A percentile compares a stretch with the other conserved stretches of the same genome.
These are phyloP conservation scores for Galerucella nymphaeae DNA, from an alignment of 2,888 invertebrate genomes.

Conservation along the genomic window DNA sequence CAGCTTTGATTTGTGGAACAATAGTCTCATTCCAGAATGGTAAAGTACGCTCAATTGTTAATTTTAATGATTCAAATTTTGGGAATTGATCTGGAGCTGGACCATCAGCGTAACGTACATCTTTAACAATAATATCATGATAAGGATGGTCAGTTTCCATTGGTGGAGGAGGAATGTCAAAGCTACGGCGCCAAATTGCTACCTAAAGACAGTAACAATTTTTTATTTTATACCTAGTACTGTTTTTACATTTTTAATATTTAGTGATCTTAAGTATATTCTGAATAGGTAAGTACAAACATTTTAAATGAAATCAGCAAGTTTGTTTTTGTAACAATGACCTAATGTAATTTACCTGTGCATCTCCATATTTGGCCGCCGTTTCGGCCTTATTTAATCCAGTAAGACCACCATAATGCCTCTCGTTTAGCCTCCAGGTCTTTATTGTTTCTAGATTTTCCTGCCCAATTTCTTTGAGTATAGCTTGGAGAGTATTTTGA, in stretches of 20 bases:
- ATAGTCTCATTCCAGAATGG: conserved; percentile 92
- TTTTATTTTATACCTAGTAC: background rate
- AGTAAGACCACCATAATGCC: conserved; percentile 76
- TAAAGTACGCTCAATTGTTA: conserved; percentile 85
- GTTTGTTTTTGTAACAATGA: background rate
- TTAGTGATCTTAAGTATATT: no score
- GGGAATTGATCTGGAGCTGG: conserved; percentile 84
- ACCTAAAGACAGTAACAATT: conserved; percentile 13
- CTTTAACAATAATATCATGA: conserved; percentile 81
- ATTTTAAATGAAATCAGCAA: no score
- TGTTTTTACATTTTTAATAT: no score
- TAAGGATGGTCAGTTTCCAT: conserved; percentile 85
- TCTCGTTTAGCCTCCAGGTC: conserved; percentile 74
- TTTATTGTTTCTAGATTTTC: conserved; percentile 68
- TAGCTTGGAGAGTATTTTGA: conserved; percentile 69
- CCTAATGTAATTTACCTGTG: conserved; percentile 67
- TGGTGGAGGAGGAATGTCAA: conserved; percentile 85
- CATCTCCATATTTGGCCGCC: conserved; percentile 75
- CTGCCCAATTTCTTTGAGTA: conserved; percentile 71
- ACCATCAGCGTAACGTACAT: conserved; percentile 76
- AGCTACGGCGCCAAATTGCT: conserved; percentile 89
- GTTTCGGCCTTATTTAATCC: conserved; percentile 76
- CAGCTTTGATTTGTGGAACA: conserved; percentile 86
- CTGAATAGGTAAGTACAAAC: no score
- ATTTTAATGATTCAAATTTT: conserved; percentile 84